Evolutionary conservation across 2,113 vertebrate genomes (phyloP).

Genomic region (Rissa tridactyla): DNA sequence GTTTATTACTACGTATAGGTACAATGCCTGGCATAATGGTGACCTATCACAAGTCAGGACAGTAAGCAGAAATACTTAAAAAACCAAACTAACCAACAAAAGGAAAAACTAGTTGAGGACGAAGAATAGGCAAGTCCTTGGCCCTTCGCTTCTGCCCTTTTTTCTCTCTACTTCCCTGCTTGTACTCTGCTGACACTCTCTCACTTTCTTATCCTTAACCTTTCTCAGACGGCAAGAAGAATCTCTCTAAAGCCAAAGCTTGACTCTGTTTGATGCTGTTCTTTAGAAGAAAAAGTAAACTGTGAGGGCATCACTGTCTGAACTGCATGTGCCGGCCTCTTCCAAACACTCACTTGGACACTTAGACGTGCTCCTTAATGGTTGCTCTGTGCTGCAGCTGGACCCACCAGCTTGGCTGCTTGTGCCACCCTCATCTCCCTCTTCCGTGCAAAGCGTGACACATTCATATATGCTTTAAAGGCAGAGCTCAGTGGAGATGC

Average conservation of each 20-base stretch:
- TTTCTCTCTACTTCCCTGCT: neutral
- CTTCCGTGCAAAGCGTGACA: neutral
- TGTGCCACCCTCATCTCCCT: neutral
- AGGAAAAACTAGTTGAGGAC: neutral
- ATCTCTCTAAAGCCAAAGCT: neutral
- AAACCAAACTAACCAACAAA: neutral
- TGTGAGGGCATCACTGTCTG: neutral
- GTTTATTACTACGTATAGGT: neutral
- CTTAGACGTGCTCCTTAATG: fast-evolving
- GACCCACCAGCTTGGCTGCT: neutral
- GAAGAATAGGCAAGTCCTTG: neutral
- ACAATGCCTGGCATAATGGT: neutral
- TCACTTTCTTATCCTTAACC: neutral
- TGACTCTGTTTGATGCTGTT: neutral
- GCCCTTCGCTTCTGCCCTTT: neutral
- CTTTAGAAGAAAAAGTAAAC: neutral
- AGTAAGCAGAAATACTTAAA: neutral
- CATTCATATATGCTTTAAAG: neutral
- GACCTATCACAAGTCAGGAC: fast-evolving
- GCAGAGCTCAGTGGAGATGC: neutral
- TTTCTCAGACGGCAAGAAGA: neutral
- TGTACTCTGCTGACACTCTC: neutral
- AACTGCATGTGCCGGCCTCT: neutral
- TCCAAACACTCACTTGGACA: neutral
- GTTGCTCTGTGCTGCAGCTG: neutral